Conservation (phyloP, 2,888 invertebrate genomes). For the Sussaba pulchella region DNA sequence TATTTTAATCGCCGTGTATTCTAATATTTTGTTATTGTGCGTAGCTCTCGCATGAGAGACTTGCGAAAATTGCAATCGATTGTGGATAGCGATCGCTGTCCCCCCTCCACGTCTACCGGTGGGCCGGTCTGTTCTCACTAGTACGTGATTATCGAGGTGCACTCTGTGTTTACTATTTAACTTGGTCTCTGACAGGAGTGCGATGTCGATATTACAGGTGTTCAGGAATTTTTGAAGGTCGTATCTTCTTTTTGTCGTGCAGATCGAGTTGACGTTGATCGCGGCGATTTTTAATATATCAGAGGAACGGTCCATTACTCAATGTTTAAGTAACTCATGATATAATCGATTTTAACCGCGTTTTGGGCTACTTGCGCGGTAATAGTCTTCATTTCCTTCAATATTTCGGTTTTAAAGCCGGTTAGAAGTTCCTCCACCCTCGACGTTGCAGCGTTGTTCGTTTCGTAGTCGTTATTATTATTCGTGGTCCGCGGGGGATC, state of each 20-base stretch:
- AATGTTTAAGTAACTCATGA: conserved; percentile 1
- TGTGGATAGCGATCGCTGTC: conserved; percentile 43
- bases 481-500: background rate
- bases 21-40: conserved; percentile 27
- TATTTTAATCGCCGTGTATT: conserved; percentile 39
- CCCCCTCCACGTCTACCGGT: conserved; percentile 43
- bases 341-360: conserved; percentile 3
- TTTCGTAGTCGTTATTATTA: background rate
- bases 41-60: conserved; percentile 16
- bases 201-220: conserved; percentile 10
- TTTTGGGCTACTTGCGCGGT: background rate
- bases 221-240: conserved; percentile 36
- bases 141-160: background rate
- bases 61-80: background rate
- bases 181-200: conserved; percentile 48
- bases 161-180: conserved; percentile 41
- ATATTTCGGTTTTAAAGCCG: conserved; percentile 10
- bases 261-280: conserved; percentile 50
- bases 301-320: background rate
- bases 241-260: conserved; percentile 30
- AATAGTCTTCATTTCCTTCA: background rate
- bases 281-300: background rate
- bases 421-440: conserved; percentile 1
- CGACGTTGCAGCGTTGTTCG: background rate
- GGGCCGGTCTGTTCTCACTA: conserved; percentile 38